Percentiles rank a stretch among this genome's conserved stretches.
These are phyloP conservation scores for Propithecus perrieri DNA, from an alignment of 2,797 vertebrate species.

Conservation along the genomic window DNA sequence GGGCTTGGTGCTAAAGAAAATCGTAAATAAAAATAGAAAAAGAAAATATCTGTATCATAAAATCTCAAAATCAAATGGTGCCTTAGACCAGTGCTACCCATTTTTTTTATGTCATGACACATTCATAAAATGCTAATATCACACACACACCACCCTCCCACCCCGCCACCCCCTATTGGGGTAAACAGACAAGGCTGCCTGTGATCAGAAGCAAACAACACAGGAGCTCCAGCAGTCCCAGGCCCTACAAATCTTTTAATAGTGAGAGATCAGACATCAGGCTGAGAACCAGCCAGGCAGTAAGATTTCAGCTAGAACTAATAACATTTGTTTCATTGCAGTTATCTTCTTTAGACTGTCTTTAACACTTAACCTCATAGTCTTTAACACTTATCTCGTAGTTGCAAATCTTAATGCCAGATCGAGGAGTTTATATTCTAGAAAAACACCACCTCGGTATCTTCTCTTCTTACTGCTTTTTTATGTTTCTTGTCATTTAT, in stretches of 20 bases:
- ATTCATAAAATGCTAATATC: not conserved
- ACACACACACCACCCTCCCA: accelerated
- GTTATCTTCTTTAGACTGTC: too few relatives aligned
- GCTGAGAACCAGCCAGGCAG: too few relatives aligned
- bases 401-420: not conserved
- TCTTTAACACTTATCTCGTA: too few relatives aligned
- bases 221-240: not conserved
- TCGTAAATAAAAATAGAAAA: not conserved
- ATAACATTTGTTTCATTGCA: too few relatives aligned
- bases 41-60: not conserved
- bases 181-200: not conserved
- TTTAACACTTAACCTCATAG: too few relatives aligned
- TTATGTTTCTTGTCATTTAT: not conserved
- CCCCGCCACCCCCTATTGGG: not conserved
- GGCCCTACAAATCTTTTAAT: not conserved
- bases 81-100: too few relatives aligned
- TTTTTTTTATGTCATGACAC: not conserved
- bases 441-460: not conserved
- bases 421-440: not conserved
- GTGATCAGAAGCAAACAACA: not conserved
- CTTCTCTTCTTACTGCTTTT: not conserved
- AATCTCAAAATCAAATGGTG: not conserved
- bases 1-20: not conserved
- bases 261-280: too few relatives aligned
- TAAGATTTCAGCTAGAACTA: too few relatives aligned